phyloP scores from a whole-genome alignment of 2,888 invertebrate genomes.

The Petrolisthes cinctipes region DNA sequence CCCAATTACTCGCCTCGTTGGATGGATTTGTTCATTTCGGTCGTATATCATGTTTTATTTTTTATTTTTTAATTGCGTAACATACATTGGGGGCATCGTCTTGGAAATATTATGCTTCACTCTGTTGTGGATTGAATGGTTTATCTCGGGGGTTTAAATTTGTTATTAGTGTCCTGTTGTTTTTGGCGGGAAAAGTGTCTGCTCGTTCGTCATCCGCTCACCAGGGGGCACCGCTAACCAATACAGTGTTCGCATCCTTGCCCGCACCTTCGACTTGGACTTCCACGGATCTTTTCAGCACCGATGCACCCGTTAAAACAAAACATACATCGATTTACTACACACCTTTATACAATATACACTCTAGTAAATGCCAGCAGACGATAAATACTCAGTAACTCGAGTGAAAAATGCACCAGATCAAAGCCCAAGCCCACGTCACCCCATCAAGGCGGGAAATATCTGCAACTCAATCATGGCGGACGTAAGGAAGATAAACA shows the following conservation, averaged over 20 bases:
- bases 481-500: conserved; percentile 47
- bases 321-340: no score
- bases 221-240: conserved; percentile 42
- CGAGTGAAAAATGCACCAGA: no score
- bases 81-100: no score
- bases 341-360: no score
- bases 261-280: conserved; percentile 1
- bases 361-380: no score
- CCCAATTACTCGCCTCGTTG: no score
- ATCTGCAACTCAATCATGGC: conserved; percentile 47
- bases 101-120: no score
- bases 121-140: background rate
- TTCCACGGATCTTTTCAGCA: background rate
- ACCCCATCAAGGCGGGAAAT: background rate
- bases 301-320: no score
- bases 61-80: no score
- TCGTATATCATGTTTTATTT: no score
- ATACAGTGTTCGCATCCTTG: conserved; percentile 36
- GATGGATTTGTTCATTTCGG: no score
- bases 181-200: conserved; percentile 47
- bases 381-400: no score
- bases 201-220: conserved; percentile 45
- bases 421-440: conserved; percentile 4
- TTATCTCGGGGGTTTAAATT: conserved; percentile 11
- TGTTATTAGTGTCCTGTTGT: conserved; percentile 33